Base-by-base conservation (phyloP, 1,140 invertebrate genomes). In the Drosophila kepulauana region DNA sequence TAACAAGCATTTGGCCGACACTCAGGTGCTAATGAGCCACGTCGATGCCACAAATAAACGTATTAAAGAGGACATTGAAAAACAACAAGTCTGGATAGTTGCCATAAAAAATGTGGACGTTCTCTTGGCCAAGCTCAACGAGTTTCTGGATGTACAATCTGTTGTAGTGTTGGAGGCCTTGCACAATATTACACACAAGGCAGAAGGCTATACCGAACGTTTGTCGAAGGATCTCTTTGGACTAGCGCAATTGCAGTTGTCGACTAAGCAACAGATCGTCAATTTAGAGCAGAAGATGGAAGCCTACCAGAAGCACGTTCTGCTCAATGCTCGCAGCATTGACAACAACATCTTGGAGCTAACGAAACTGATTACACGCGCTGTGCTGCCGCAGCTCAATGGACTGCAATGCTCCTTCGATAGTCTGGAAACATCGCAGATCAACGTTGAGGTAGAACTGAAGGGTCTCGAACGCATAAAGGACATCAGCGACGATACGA, bases 401-500 rank as follows among this genome's bases (percentile, higher is more conserved):
- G 80, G 81, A 4, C 80, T 88, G 3, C 75, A 89, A 5, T 89
- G 78, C 45, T 78, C 84, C 16, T 78, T 84, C 15, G 52, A 88
- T 30, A 80, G 64, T 15, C 65, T 89, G 13, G 84, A 89, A 15
- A 89, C 84, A 0, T 80, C 84, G 1, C 85, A 84, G 3, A 78
- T 88, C 8, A 88, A 88, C 38, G 70, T 84, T 3, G 84, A 88
- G 41, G 80, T 88, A 8, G 84, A 88, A 7, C 56, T 88, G 0
- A 88, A 78, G 61, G 69, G 13, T 3, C 33, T 88, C 20, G 16
- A 52, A 1, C 74, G 66, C 51, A 68, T 88, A 3, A 84, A 70
- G 51, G 77, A 88, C 1, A 13, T 80, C 0, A 58, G 46, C 49
- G 49, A 75, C 8, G 30, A 78, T 5, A 73, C 85, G 3, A 82